A percentile compares a stretch with the other conserved stretches of the same genome.
Conservation (phyloP, 2,797 vertebrate species). For the Lindbergichthys nudifrons region DNA sequence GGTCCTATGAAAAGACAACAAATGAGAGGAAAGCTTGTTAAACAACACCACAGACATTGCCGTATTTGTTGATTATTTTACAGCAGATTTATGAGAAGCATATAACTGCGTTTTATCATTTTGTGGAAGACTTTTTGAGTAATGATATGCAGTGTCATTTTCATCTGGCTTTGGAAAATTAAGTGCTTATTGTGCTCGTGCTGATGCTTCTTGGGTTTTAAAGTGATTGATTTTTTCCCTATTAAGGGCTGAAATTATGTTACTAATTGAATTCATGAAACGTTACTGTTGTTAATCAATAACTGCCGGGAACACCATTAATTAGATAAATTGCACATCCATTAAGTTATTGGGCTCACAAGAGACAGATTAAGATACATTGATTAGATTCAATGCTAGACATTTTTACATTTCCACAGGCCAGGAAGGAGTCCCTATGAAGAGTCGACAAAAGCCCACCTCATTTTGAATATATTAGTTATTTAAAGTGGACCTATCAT, state of each 20-base stretch:
- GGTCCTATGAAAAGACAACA: slow-evolving; percentile 54
- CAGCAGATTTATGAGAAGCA: not conserved
- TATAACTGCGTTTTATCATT: not conserved
- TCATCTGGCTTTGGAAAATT: not conserved
- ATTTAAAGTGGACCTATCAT: too few species aligned
- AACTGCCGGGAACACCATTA: not conserved
- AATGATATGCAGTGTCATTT: not conserved
- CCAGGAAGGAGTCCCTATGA: not conserved
- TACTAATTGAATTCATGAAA: too few species aligned
- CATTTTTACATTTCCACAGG: not conserved
- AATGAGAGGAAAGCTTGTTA: not conserved
- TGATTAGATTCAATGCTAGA: not conserved
- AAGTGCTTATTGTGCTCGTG: too few species aligned
- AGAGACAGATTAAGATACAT: not conserved
- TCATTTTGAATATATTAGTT: too few species aligned
- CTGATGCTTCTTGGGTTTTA: not conserved
- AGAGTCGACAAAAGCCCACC: too few species aligned
- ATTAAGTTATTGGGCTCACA: not conserved
- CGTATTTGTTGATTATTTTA: not conserved
- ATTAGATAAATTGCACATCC: not conserved
- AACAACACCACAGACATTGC: not conserved
- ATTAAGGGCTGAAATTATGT: too few species aligned
- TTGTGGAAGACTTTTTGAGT: not conserved
- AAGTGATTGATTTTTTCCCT: too few species aligned
- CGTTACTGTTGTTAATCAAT: too few species aligned